Evolutionary conservation across 23 tunicate genomes (phyloP).

Genomic region (Styela plicata): DNA sequence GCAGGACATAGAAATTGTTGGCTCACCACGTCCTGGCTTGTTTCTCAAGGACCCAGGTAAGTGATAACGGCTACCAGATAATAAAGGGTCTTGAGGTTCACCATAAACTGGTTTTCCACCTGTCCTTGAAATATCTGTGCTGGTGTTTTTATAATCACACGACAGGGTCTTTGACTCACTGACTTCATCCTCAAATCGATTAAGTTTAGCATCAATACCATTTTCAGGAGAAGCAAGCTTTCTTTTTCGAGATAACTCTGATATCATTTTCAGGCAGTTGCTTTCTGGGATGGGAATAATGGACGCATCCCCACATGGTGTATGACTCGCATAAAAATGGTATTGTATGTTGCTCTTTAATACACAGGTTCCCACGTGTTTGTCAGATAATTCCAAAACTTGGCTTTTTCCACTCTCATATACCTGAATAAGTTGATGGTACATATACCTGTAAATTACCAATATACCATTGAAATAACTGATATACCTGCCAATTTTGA

Average conservation of each 20-base stretch:
- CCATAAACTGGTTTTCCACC: slow-evolving; percentile 75
- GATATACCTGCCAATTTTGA: too few relatives aligned
- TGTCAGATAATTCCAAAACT: background rate
- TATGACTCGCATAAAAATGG: slow-evolving; percentile 46
- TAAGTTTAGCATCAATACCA: background rate
- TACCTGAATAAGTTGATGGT: slow-evolving; percentile 13
- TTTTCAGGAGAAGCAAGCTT: background rate
- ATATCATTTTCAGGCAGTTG: background rate
- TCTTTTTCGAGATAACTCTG: background rate
- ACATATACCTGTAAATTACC: slow-evolving; percentile 37
- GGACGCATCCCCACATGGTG: slow-evolving; percentile 82
- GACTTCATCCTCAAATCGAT: background rate
- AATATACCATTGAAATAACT: too few relatives aligned
- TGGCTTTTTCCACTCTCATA: background rate
- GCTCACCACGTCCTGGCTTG: slow-evolving; percentile 81
- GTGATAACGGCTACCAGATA: slow-evolving; percentile 41
- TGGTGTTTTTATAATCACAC: background rate
- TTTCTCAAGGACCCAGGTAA: slow-evolving; percentile 40
- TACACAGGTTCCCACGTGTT: slow-evolving; percentile 6
- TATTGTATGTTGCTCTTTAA: slow-evolving; percentile 29
- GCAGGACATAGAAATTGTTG: slow-evolving; percentile 86
- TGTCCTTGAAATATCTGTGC: slow-evolving; percentile 44
- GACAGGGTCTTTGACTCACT: background rate
- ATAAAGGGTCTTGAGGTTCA: slow-evolving; percentile 37
- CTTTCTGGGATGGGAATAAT: slow-evolving; percentile 25